Conservation (phyloP, 1,140 invertebrate genomes). For the Theocolax elegans region DNA sequence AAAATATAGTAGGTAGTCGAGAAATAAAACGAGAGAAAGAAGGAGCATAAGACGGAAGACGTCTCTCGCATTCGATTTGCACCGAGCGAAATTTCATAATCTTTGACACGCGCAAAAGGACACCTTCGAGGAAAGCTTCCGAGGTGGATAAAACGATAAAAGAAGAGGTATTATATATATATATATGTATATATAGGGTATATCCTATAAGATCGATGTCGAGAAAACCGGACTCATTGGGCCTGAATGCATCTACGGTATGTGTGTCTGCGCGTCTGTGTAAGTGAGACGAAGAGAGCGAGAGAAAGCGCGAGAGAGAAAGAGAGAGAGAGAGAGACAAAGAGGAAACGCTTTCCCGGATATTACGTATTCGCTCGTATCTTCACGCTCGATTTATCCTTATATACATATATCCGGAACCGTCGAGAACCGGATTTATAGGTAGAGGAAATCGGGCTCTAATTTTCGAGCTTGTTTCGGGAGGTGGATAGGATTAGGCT, state of each 20-base stretch:
- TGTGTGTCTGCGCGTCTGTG: too few species aligned
- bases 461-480: too few species aligned
- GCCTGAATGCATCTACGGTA: too few species aligned
- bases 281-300: neutral
- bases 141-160: conserved; percentile 32
- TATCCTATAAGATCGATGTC: conserved; percentile 1
- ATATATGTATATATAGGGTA: too few species aligned
- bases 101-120: conserved; percentile 36
- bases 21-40: neutral
- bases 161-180: neutral
- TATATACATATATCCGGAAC: conserved; percentile 39
- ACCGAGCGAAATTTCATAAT: conserved; percentile 48
- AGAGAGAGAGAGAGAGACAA: neutral
- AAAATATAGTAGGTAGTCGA: neutral
- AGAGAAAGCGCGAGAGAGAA: neutral
- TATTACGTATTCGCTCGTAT: conserved; percentile 49
- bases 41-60: neutral
- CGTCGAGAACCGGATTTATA: conserved; percentile 36
- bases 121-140: neutral
- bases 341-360: conserved; percentile 20
- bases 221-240: too few species aligned
- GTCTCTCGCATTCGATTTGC: conserved; percentile 43
- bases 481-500: too few species aligned
- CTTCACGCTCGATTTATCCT: conserved; percentile 47
- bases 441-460: conserved; percentile 9